These are phyloP conservation scores for Nesometra sesokonis DNA, from an alignment of 35 echinoderm and acorn worm species.

Conservation along the genomic window DNA sequence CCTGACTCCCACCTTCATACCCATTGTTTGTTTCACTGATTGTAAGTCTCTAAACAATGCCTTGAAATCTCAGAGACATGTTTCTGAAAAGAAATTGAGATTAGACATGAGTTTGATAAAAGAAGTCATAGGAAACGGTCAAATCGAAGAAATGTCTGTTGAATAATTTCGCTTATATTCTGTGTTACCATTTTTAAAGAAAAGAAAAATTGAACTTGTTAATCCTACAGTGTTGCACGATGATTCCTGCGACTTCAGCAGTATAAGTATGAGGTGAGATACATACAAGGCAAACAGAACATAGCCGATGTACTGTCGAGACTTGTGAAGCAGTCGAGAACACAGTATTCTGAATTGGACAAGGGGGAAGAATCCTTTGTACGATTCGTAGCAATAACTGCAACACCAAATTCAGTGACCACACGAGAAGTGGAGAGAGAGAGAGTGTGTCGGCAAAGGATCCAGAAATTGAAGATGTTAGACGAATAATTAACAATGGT, in stretches of 20 bases:
- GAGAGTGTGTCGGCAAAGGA: too few relatives aligned
- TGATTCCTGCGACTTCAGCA: slow-evolving; percentile 13
- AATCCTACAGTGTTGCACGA: slow-evolving; percentile 4
- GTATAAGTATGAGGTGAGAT: not conserved
- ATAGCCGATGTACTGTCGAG: slow-evolving; percentile 17
- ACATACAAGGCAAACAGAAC: not conserved
- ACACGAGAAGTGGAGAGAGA: not conserved
- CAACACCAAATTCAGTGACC: not conserved
- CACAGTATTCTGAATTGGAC: not conserved
- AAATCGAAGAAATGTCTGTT: too few relatives aligned
- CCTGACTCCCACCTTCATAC: not conserved
- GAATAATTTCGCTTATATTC: too few relatives aligned
- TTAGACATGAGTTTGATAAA: slow-evolving; percentile 12
- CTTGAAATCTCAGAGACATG: slow-evolving; percentile 1
- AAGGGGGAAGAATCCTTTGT: not conserved
- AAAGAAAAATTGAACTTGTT: too few relatives aligned
- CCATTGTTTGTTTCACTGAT: slow-evolving; percentile 12
- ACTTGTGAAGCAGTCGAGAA: not conserved
- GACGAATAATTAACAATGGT: not conserved
- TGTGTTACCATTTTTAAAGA: too few relatives aligned
- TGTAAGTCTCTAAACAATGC: slow-evolving; percentile 5
- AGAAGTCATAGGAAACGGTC: too few relatives aligned
- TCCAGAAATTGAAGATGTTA: not conserved
- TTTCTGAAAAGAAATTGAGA: not conserved
- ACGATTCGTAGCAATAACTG: not conserved